Conservation (phyloP, 2,797 vertebrate genomes). For the Danio albolineatus region DNA sequence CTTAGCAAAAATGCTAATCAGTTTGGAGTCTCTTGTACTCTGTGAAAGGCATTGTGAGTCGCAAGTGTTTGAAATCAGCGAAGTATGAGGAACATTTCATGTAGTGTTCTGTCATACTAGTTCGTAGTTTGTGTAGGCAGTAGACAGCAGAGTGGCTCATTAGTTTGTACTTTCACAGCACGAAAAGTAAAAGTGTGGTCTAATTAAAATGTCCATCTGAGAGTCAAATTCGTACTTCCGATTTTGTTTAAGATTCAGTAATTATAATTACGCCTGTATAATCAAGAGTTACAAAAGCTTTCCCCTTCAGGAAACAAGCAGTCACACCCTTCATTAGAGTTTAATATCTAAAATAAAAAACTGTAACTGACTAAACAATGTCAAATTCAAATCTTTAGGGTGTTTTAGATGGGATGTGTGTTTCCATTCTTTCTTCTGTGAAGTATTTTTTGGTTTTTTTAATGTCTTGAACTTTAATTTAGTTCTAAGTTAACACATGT, state of each 20-base stretch:
- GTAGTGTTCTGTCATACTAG: not conserved
- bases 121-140: slow-evolving; percentile 1
- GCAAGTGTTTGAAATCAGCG: slow-evolving; percentile 15
- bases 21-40: not conserved
- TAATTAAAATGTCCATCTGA: slow-evolving; percentile 30
- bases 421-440: not conserved
- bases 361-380: slow-evolving; percentile 2
- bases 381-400: slow-evolving; percentile 1
- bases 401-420: not conserved
- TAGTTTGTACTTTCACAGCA: slow-evolving; percentile 12
- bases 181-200: not conserved
- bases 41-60: not conserved
- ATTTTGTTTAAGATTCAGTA: slow-evolving; percentile 3
- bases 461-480: no score
- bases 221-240: not conserved
- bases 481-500: no score
- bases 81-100: slow-evolving; percentile 16
- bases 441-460: not conserved
- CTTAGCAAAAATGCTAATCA: slow-evolving; percentile 13
- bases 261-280: slow-evolving; percentile 25
- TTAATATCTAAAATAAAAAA: not conserved
- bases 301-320: not conserved
- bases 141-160: not conserved
- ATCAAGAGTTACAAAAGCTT: not conserved
- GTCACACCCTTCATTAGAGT: not conserved